Evolutionary conservation across 2,888 invertebrate genomes (phyloP).

Genomic region (Mamestra brassicae): DNA sequence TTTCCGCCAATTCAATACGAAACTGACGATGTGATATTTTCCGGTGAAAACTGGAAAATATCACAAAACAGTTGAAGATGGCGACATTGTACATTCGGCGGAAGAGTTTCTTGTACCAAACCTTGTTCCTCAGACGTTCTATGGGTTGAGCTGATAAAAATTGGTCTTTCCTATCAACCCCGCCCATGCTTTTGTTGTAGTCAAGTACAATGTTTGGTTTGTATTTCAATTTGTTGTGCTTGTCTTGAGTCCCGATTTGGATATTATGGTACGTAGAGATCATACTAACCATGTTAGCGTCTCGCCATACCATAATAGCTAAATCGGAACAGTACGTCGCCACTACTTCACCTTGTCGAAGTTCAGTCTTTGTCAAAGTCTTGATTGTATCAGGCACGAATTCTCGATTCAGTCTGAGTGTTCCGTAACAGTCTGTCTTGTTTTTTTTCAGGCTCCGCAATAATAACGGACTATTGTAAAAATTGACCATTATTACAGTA

Average conservation of each 20-base stretch:
- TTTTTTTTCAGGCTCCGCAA: constrained; percentile 1
- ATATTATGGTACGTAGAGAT: constrained; percentile 11
- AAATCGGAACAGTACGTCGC: constrained; percentile 11
- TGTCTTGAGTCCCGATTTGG: background rate
- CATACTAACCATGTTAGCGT: constrained; percentile 6
- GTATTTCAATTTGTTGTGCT: background rate
- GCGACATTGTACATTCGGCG: background rate
- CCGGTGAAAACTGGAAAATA: constrained; percentile 3
- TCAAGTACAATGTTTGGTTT: constrained; percentile 11
- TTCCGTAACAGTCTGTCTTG: constrained; percentile 17
- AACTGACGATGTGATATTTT: constrained; percentile 13
- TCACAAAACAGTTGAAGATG: constrained; percentile 1
- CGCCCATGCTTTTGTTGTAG: constrained; percentile 4
- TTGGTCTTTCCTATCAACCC: constrained; percentile 1
- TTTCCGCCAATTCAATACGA: background rate
- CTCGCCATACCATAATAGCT: constrained; percentile 3
- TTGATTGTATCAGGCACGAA: constrained; percentile 7
- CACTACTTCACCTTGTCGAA: constrained; percentile 21
- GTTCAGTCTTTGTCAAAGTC: constrained; percentile 14
- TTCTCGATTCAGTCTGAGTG: constrained; percentile 14
- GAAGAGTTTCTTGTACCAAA: constrained; percentile 6
- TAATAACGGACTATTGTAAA: constrained; percentile 15
- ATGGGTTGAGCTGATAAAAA: background rate
- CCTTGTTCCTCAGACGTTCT: background rate
- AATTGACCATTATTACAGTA: constrained; percentile 3